Percentiles rank a stretch among this genome's conserved stretches.
Conservation (phyloP, 2,113 vertebrate genomes). For the Blennius ocellaris region DNA sequence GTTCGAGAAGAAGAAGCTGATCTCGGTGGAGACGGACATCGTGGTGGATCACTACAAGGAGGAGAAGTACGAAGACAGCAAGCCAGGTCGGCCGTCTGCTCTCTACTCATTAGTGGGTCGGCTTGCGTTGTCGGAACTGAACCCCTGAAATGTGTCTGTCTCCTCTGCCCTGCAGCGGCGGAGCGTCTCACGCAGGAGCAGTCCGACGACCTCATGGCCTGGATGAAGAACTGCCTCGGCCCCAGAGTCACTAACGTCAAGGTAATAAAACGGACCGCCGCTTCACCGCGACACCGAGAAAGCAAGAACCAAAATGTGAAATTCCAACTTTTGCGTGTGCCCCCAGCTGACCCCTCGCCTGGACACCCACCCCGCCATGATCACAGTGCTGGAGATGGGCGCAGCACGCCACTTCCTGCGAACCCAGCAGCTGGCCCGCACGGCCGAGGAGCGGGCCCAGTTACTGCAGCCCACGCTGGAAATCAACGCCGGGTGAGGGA, state of each 20-base stretch:
- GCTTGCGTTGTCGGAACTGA: background rate
- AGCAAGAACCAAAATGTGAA: too few species aligned
- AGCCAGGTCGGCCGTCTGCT: conserved; percentile 79
- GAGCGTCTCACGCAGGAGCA: conserved; percentile 89
- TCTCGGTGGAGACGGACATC: conserved; percentile 97
- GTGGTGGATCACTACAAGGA: conserved; percentile 98
- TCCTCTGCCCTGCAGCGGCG: conserved; percentile 72
- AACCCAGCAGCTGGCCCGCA: conserved; percentile 94
- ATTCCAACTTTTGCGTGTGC: too few species aligned
- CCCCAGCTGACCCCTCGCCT: conserved; percentile 90
- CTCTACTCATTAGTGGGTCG: background rate
- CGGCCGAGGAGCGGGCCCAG: conserved; percentile 91
- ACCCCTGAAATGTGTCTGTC: background rate
- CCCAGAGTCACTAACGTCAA: conserved; percentile 89
- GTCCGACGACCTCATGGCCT: conserved; percentile 90
- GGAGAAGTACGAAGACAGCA: conserved; percentile 90
- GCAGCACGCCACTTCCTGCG: conserved; percentile 96
- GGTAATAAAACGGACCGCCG: conserved; percentile 69
- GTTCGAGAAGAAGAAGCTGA: conserved; percentile 96
- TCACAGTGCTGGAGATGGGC: conserved; percentile 98
- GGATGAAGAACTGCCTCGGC: conserved; percentile 94
- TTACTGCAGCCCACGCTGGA: conserved; percentile 97
- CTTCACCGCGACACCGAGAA: too few species aligned
- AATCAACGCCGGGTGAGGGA: conserved; percentile 90
- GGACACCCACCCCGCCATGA: conserved; percentile 97